Base-by-base conservation (phyloP, 2,113 vertebrate genomes). In the Antigone vipio region DNA sequence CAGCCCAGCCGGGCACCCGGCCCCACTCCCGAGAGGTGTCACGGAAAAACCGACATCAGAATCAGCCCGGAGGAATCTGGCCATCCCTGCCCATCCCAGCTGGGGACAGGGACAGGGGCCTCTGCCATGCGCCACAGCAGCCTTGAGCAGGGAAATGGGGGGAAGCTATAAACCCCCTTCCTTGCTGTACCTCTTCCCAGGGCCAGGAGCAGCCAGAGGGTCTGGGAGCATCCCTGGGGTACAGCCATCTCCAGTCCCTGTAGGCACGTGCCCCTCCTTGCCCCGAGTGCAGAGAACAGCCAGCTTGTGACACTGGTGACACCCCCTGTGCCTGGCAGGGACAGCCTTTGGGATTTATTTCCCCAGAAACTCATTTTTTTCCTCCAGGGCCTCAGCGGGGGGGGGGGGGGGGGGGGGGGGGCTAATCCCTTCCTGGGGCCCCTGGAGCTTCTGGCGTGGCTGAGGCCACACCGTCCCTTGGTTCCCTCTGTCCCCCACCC, bases 31-130 rank as follows among this genome's bases (percentile, higher is more conserved):
- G 0, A 38, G 96, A 97, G 88, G 94, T 97, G 97, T 82, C 0
- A 5, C 1, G 76, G 94, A 93, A 96, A 96, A 96, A 84, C 6
- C 63, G 68, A 92, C 60, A 71, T 93, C 90, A 93, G 73, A 94
- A 64, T 78, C 92, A 72, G 80, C 86, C 49, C 1, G 0, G 26
- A 96, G 91, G 96, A 95, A 97, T 95, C 84, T 11, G 12, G 58
- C 73, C 2, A 1, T 58, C 42, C 38, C 34, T n/a, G 71, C n/a
- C 74, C 77, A 71, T 60, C 92, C 85, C 12, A 9, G 32, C 40
- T 24, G 30, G 42, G 64, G 73, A 79, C 17, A 22, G 67, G 35
- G 80, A 59, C 40, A 22, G 82, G 59, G 83, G n/a, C 52, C 79
- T 69, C 45, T 49, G 53, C 52, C 21, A 24, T 7, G 47, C 34